Percentiles rank a stretch among this genome's conserved stretches.
Evolutionary conservation across 2,888 invertebrate species (phyloP).

Genomic region (Melieria picta): DNA sequence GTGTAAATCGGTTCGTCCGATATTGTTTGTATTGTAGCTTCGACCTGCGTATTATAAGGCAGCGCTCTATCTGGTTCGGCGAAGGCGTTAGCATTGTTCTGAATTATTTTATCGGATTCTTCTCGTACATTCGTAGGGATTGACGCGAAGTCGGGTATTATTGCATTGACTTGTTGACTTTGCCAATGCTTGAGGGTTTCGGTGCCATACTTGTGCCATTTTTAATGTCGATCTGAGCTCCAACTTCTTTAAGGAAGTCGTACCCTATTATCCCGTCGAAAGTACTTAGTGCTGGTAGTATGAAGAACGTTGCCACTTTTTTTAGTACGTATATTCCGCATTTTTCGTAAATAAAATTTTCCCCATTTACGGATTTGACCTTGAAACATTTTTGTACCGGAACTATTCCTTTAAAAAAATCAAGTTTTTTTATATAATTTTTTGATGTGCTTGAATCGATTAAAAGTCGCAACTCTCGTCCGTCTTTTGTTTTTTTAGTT

Average conservation of each 20-base stretch:
- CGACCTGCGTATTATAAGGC: conserved; percentile 1
- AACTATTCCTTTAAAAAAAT: neutral
- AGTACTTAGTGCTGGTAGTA: conserved; percentile 4
- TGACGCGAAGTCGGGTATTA: neutral
- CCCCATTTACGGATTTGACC: conserved; percentile 29
- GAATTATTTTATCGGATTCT: neutral
- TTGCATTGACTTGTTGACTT: neutral
- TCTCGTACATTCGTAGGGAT: neutral
- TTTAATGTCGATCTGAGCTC: conserved; percentile 30
- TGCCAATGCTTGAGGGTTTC: neutral
- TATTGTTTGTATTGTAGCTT: conserved; percentile 5
- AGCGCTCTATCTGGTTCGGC: conserved; percentile 6
- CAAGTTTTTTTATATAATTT: conserved; percentile 29
- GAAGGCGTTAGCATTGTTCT: conserved; percentile 2
- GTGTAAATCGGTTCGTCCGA: conserved; percentile 3
- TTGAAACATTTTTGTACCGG: conserved; percentile 3
- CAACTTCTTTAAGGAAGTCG: conserved; percentile 25
- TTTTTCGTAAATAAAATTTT: conserved; percentile 15
- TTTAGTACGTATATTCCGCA: conserved; percentile 20
- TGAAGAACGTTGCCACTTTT: conserved; percentile 22
- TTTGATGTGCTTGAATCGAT: conserved; percentile 22
- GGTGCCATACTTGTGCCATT: conserved; percentile 3
- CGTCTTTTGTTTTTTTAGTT: conserved; percentile 16
- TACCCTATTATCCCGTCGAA: conserved; percentile 24
- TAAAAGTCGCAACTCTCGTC: too few relatives aligned